phyloP scores from a whole-genome alignment of 2,888 invertebrate genomes.

The Lasioglossum lativentre region DNA sequence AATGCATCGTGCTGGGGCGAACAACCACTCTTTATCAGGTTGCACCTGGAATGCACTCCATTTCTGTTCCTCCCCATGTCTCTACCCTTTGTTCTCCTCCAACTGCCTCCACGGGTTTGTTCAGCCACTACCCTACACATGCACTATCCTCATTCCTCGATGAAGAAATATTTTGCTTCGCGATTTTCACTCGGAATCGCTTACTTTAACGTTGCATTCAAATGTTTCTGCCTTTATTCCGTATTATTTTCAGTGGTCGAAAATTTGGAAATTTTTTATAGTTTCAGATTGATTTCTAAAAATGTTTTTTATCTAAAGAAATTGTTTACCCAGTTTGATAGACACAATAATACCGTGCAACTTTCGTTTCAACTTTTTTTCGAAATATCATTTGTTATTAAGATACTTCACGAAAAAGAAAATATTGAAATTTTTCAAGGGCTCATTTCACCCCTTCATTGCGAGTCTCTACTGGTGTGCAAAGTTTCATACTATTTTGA shows the following conservation, averaged over 20 bases:
- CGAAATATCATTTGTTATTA: no score
- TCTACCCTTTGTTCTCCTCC: constrained; percentile 4
- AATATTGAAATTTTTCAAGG: no score
- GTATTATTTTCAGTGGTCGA: background rate
- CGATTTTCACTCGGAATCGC: background rate
- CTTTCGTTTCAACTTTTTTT: no score
- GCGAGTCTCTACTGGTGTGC: no score
- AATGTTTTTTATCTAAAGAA: no score
- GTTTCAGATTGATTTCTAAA: no score
- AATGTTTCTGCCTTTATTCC: background rate
- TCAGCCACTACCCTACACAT: background rate
- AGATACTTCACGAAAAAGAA: no score
- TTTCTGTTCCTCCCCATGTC: constrained; percentile 2
- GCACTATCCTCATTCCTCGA: background rate
- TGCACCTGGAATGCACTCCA: constrained; percentile 36
- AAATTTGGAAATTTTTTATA: background rate
- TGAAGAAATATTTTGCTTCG: constrained; percentile 3
- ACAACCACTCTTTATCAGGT: constrained; percentile 58
- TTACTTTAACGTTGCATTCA: background rate
- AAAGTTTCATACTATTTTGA: no score
- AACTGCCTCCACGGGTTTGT: background rate
- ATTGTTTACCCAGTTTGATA: no score
- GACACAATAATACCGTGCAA: no score
- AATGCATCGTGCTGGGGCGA: constrained; percentile 68
- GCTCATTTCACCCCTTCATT: no score